Evolutionary conservation across 2,113 vertebrate genomes (phyloP).

Genomic region (Mastomys natalensis): DNA sequence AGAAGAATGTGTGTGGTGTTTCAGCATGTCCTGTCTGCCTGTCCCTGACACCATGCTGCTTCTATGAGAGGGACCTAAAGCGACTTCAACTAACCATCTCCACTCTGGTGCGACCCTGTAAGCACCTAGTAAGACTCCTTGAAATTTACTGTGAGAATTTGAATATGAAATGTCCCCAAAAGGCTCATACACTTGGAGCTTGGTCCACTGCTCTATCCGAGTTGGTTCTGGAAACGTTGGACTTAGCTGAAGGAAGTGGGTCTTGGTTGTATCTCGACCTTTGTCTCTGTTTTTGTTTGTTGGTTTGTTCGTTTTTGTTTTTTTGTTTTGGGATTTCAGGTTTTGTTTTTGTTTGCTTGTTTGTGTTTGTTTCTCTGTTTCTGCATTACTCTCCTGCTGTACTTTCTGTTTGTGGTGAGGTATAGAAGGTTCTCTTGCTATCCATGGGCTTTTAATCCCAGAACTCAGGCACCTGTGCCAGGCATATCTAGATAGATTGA

Average conservation of each 20-base stretch:
- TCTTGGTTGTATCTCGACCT: background rate
- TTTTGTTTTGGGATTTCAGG: background rate
- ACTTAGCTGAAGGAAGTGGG: background rate
- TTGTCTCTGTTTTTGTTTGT: background rate
- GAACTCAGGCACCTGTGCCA: background rate
- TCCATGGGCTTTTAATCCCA: background rate
- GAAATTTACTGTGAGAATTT: background rate
- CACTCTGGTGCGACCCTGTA: background rate
- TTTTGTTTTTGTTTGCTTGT: too few species aligned
- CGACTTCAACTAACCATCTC: rapidly evolving
- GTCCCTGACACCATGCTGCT: background rate
- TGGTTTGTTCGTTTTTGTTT: too few species aligned
- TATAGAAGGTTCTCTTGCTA: background rate
- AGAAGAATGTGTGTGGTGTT: background rate
- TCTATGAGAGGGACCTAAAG: background rate
- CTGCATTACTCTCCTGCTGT: background rate
- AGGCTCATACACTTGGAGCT: background rate
- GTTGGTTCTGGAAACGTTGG: background rate
- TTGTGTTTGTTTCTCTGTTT: background rate
- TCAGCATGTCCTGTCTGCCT: background rate
- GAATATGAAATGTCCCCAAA: background rate
- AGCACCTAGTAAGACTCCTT: background rate
- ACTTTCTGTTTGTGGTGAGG: background rate
- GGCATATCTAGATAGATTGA: background rate
- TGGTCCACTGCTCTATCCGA: background rate